phyloP scores from a whole-genome alignment of 2,113 vertebrate species.

The Salvelinus namaycush region DNA sequence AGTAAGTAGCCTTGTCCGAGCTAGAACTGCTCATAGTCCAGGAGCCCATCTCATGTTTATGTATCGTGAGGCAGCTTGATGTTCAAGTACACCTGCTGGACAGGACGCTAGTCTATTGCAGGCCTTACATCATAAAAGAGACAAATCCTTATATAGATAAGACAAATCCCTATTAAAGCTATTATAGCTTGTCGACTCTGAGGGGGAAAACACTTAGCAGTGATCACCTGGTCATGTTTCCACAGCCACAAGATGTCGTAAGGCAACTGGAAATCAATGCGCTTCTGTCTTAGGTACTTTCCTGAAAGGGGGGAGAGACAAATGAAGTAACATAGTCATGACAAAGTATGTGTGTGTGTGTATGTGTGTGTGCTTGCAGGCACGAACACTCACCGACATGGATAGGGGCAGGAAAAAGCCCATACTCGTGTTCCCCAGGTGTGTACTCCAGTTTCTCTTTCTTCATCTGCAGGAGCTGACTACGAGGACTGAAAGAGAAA shows the following conservation, averaged over 20 bases:
- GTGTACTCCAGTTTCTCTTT: conserved; percentile 95
- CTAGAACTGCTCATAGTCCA: background rate
- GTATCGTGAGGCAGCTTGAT: background rate
- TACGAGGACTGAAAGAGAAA: conserved; percentile 80
- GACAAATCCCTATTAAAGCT: too few relatives aligned
- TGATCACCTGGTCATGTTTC: conserved; percentile 97
- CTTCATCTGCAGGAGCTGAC: conserved; percentile 91
- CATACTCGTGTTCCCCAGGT: conserved; percentile 92
- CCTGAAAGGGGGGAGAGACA: conserved; percentile 70
- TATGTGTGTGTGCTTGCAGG: too few relatives aligned
- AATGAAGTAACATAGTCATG: background rate
- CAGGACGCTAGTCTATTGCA: too few relatives aligned
- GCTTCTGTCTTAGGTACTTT: conserved; percentile 96
- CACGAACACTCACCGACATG: conserved; percentile 87
- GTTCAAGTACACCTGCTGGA: too few relatives aligned
- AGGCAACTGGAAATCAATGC: conserved; percentile 97
- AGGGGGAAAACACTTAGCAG: conserved; percentile 3
- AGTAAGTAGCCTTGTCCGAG: background rate
- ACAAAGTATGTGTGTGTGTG: background rate
- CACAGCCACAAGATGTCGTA: conserved; percentile 99
- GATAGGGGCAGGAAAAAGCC: conserved; percentile 91
- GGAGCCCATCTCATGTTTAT: background rate
- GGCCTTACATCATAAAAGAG: too few relatives aligned
- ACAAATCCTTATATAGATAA: too few relatives aligned
- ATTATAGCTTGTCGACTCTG: background rate